Evolutionary conservation across 1,140 invertebrate genomes (phyloP).

Genomic region (Cydia splendana): DNA sequence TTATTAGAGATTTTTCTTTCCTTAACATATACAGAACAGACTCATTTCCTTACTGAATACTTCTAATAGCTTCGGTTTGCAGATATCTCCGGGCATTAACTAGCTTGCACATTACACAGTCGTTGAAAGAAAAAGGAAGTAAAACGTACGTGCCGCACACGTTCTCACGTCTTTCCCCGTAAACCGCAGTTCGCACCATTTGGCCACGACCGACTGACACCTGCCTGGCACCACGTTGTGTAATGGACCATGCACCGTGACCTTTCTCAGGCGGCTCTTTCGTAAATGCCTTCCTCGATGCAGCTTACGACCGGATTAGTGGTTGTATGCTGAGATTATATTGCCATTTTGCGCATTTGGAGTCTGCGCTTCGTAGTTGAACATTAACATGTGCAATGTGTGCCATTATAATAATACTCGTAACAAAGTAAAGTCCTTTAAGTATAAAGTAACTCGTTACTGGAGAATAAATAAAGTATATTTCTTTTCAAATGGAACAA

Average conservation of each 20-base stretch:
- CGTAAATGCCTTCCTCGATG: slow-evolving; percentile 11
- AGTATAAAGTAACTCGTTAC: not conserved
- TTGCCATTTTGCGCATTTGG: not conserved
- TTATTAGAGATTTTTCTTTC: no score
- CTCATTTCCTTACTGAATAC: not conserved
- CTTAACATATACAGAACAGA: no score
- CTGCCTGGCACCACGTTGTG: slow-evolving; percentile 42
- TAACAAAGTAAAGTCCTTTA: not conserved
- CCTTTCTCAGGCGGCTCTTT: slow-evolving; percentile 41
- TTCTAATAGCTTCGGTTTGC: not conserved
- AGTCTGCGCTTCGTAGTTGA: not conserved
- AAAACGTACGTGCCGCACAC: slow-evolving; percentile 27
- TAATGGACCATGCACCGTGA: slow-evolving; percentile 47
- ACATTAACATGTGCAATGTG: not conserved
- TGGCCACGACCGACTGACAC: slow-evolving; percentile 46
- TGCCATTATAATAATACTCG: not conserved
- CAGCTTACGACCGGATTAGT: not conserved
- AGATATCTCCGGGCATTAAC: not conserved
- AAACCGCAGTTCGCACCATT: slow-evolving; percentile 31
- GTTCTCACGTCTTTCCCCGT: slow-evolving; percentile 39
- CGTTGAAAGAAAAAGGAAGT: not conserved
- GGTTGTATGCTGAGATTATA: slow-evolving; percentile 14
- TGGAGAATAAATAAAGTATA: not conserved
- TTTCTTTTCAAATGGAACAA: not conserved
- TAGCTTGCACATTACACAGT: not conserved